These are phyloP conservation scores for human DNA, from an alignment of 2,113 vertebrate genomes.

Conservation along the genomic window GRCh38 chr17:57650501-57651000, in stretches of 20 bases:
- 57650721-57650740: slow-evolving; percentile 80
- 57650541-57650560: not conserved
- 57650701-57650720: slow-evolving; percentile 81
- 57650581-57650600: slow-evolving; percentile 38
- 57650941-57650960: accelerated
- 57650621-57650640: slow-evolving; percentile 81
- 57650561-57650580: not conserved
- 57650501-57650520: not conserved
- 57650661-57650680: slow-evolving; percentile 92
- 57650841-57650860: not conserved
- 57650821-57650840: slow-evolving; percentile 33
- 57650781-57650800: slow-evolving; percentile 78
- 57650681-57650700: slow-evolving; percentile 83
- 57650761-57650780: slow-evolving; percentile 79
- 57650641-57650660: slow-evolving; percentile 88
- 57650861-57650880: slow-evolving; percentile 32
- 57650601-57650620: slow-evolving; percentile 77
- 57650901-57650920: not conserved
- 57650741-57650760: slow-evolving; percentile 60
- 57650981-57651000: not conserved
- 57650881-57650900: slow-evolving; percentile 20
- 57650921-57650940: not conserved
- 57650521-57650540: not conserved
- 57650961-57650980: not conserved
- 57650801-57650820: slow-evolving; percentile 78